Percentiles rank a stretch among this genome's conserved stretches.
Evolutionary conservation across 2,888 invertebrate species (phyloP).

Genomic region (Resseliella maxima): DNA sequence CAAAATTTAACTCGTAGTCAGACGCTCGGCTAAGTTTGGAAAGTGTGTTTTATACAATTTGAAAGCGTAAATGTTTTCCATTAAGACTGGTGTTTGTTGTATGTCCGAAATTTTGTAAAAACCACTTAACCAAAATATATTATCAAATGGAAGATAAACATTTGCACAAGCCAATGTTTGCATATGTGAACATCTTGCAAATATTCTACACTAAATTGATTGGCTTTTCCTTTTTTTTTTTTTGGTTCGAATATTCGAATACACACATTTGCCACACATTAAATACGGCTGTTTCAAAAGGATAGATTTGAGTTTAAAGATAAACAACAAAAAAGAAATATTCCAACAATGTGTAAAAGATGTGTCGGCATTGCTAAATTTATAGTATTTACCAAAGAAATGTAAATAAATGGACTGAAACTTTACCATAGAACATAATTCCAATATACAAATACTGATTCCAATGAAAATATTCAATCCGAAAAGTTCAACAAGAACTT

Average conservation of each 20-base stretch:
- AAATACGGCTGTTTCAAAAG: neutral
- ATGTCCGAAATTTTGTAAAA: neutral
- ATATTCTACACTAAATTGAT: neutral
- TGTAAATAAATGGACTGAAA: constrained; percentile 22
- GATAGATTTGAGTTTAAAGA: constrained; percentile 1
- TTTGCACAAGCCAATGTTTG: neutral
- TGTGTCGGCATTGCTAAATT: neutral
- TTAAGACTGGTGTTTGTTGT: neutral
- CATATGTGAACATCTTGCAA: neutral
- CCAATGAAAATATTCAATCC: neutral
- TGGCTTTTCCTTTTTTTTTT: neutral
- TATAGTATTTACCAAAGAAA: neutral
- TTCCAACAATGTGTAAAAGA: neutral
- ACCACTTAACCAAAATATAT: constrained; percentile 5
- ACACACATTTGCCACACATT: neutral
- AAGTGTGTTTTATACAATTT: too few species aligned
- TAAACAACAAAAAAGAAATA: neutral
- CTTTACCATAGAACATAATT: neutral
- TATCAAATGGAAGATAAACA: neutral
- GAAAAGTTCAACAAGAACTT: neutral
- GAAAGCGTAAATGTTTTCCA: too few species aligned
- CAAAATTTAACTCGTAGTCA: too few species aligned
- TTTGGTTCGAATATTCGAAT: too few species aligned
- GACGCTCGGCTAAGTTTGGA: too few species aligned
- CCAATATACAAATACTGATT: neutral